Conservation (phyloP, 2,113 vertebrate species). For the Brachyistius frenatus region DNA sequence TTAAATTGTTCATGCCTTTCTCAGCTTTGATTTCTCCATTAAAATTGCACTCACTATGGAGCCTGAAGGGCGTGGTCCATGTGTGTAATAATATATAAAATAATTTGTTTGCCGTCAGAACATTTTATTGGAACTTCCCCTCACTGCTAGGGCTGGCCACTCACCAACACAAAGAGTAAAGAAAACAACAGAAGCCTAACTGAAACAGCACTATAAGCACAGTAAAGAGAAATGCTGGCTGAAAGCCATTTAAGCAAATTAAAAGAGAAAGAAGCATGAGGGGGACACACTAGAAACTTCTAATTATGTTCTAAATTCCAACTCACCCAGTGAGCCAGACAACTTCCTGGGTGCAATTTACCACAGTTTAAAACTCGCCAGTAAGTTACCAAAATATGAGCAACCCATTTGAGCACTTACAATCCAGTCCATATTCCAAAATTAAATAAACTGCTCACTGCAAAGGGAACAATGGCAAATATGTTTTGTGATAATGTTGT, state of each 20-base stretch:
- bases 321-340: slow-evolving; percentile 18
- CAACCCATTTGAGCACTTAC: slow-evolving; percentile 19
- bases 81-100: slow-evolving; percentile 27
- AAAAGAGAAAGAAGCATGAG: slow-evolving; percentile 26
- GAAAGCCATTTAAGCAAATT: slow-evolving; percentile 22
- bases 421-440: slow-evolving; percentile 3
- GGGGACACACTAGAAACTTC: slow-evolving; percentile 15
- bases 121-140: slow-evolving; percentile 35
- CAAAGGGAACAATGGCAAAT: slow-evolving; percentile 14
- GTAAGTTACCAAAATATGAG: slow-evolving; percentile 29
- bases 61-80: slow-evolving; percentile 14
- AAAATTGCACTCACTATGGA: slow-evolving; percentile 1
- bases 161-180: slow-evolving; percentile 15
- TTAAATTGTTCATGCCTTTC: slow-evolving; percentile 13
- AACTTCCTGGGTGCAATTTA: slow-evolving; percentile 20
- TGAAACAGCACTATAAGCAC: slow-evolving; percentile 9
- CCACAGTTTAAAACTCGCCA: slow-evolving; percentile 1
- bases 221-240: slow-evolving; percentile 27
- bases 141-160: not conserved
- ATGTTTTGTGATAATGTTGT: slow-evolving; percentile 4
- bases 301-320: slow-evolving; percentile 12
- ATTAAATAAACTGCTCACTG: slow-evolving; percentile 16
- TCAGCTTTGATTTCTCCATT: slow-evolving; percentile 22
- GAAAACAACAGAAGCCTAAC: slow-evolving; percentile 25
- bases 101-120: slow-evolving; percentile 23